Evolutionary conservation across 2,113 vertebrate species (phyloP), one percentile per base, ranked within the genome.

Genomic region (Bufo gargarizans): DNA sequence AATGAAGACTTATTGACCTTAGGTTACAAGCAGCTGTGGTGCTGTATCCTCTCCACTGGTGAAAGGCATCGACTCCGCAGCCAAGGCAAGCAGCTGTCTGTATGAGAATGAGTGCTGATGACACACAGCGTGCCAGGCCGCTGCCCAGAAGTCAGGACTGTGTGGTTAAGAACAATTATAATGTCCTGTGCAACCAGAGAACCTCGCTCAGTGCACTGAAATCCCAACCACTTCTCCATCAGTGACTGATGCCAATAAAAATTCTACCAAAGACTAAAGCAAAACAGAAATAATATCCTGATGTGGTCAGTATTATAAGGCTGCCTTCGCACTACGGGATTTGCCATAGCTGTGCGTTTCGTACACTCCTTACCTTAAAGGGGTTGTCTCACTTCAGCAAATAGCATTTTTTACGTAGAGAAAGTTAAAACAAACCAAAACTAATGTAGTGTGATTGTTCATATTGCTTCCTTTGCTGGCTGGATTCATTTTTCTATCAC

Each of bases 51-150:
- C 63, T 83, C 19, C 20, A 6, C 61, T 14, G 63, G 81, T 22
- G 47, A 83, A 67, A 83, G 61, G 13, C 81, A 69, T 69, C 4
- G 22, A 20, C 12, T 13, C 33, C 58, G 22, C 43, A 63, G 80
- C 80, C 80, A 82, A 82, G 45, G 17, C 80, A 20, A n/a, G 16
- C 80, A 69, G 81, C 81, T 83, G 81, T 69, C 61, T 53, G 14
- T 69, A 22, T 7, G 61, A 53, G 19, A 82, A 67, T 67, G 81
- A 83, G 59, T 12, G 58, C 17, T 6, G 80, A 49, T 82, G 80
- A 82, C 33, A 19, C 45, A 43, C 3, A 69, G 10, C 22, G 17
- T 53, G 16, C 61, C 45, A 22, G n/a, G n/a, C 61, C 8, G n/a
- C 63, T 69, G 81, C 20, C 20, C 17, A 9, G 80, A 49, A 78